Percentiles rank a stretch among this genome's conserved stretches.
Evolutionary conservation across 37 sponge, comb jelly and placozoan species (phyloP).

Genomic region (Spongilla lacustris): DNA sequence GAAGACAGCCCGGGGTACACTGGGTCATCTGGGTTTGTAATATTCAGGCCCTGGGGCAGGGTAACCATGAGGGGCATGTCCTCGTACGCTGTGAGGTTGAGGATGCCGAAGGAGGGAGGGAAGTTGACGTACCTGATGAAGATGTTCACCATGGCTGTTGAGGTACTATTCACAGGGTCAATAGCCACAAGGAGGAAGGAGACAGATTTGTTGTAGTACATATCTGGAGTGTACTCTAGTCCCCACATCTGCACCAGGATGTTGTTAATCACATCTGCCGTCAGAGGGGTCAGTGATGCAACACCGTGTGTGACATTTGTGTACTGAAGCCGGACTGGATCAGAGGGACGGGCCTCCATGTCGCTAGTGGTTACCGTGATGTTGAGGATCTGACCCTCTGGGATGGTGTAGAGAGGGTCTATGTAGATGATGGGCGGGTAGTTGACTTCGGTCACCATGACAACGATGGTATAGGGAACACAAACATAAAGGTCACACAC

Average conservation of each 20-base stretch:
- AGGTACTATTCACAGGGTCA: slow-evolving; percentile 56
- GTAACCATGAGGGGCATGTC: slow-evolving; percentile 46
- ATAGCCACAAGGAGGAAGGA: slow-evolving; percentile 50
- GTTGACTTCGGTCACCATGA: slow-evolving; percentile 71
- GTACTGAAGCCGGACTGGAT: no score
- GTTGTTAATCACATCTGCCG: no score
- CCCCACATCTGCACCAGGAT: slow-evolving; percentile 32
- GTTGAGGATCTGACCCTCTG: no score
- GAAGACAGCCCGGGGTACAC: slow-evolving; percentile 71
- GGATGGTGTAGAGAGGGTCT: no score
- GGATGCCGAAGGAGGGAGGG: slow-evolving; percentile 74
- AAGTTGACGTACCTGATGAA: slow-evolving; percentile 71
- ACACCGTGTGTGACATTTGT: no score
- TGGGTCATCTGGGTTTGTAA: slow-evolving; percentile 70
- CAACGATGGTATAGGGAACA: slow-evolving; percentile 15
- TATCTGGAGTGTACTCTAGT: slow-evolving; percentile 68
- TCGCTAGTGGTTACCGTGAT: neutral
- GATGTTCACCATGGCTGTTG: slow-evolving; percentile 43
- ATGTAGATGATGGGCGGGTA: slow-evolving; percentile 62
- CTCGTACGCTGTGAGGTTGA: slow-evolving; percentile 50
- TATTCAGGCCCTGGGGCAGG: slow-evolving; percentile 64
- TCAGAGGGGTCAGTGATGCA: no score
- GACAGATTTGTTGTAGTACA: slow-evolving; percentile 68
- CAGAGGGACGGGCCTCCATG: no score
- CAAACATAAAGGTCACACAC: slow-evolving; percentile 80